Evolutionary conservation across 2,113 vertebrate genomes (phyloP).

Genomic region (Otis tarda): DNA sequence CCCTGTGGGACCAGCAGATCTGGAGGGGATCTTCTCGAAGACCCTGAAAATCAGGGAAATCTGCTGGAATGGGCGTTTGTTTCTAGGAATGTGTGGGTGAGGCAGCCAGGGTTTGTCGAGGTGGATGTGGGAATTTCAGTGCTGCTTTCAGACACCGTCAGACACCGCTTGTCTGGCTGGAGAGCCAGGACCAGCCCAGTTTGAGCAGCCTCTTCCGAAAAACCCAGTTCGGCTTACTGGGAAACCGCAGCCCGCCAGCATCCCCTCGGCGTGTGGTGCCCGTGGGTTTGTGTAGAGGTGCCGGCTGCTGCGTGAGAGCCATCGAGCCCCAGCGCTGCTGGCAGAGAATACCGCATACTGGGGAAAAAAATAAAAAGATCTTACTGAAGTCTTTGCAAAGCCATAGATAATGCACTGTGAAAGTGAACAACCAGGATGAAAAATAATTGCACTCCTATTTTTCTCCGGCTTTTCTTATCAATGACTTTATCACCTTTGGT

Average conservation of each 20-base stretch:
- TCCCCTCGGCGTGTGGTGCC: not conserved
- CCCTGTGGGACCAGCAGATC: not conserved
- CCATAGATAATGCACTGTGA: constrained; percentile 28
- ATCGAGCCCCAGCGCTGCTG: not conserved
- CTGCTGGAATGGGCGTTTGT: not conserved
- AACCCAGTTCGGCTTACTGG: not conserved
- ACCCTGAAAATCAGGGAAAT: not conserved
- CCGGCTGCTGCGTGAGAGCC: not conserved
- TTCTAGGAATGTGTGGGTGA: not conserved
- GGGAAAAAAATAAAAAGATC: not conserved
- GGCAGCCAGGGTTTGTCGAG: not conserved
- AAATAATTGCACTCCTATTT: constrained; percentile 62
- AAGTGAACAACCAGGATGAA: constrained; percentile 50
- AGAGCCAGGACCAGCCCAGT: not conserved
- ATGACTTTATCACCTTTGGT: constrained; percentile 57
- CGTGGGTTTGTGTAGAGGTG: not conserved
- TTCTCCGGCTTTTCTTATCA: constrained; percentile 60
- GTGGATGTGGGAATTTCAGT: not conserved
- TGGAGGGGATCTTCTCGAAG: not conserved
- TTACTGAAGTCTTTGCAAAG: constrained; percentile 53
- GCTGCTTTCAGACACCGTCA: fast-evolving
- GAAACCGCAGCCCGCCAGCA: fast-evolving
- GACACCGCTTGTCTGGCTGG: not conserved
- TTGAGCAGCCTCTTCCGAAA: not conserved
- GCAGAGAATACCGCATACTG: not conserved